Evolutionary conservation across 2,113 vertebrate species (phyloP).

Genomic region (Pelvicachromis taeniatus): DNA sequence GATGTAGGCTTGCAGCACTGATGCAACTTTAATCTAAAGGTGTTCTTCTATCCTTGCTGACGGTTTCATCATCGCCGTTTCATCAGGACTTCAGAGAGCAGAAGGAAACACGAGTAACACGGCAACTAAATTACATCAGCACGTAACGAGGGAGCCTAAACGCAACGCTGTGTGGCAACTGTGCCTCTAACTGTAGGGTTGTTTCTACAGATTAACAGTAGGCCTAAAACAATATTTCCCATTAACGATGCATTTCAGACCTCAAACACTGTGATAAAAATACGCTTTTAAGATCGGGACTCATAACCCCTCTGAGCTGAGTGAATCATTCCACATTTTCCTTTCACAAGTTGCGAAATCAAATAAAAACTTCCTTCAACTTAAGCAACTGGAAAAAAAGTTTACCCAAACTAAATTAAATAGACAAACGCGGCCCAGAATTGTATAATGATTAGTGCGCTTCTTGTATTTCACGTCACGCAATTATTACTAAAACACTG

Average conservation of each 20-base stretch:
- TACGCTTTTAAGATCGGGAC: not conserved
- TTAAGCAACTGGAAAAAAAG: not conserved
- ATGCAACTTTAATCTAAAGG: not conserved
- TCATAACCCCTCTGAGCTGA: not conserved
- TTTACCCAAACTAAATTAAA: not conserved
- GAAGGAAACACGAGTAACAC: not conserved
- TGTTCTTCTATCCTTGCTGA: slow-evolving; percentile 18
- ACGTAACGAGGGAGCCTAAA: not conserved
- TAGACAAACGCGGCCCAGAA: not conserved
- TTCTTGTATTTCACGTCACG: not conserved
- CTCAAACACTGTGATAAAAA: not conserved
- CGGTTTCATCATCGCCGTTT: slow-evolving; percentile 49
- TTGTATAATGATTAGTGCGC: not conserved
- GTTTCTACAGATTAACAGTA: not conserved
- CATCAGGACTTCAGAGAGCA: slow-evolving; percentile 13
- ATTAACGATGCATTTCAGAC: not conserved
- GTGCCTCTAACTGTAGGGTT: not conserved
- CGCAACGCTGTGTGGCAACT: not conserved
- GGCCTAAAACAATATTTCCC: not conserved
- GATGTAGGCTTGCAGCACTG: not conserved
- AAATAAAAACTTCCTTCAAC: not conserved
- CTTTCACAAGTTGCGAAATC: not conserved
- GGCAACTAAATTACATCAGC: slow-evolving; percentile 44
- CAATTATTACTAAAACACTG: not conserved
- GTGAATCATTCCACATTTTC: not conserved